Percentiles rank a stretch among this genome's conserved stretches.
phyloP scores from a whole-genome alignment of 1,140 invertebrate species.

The Diorhabda sublineata region DNA sequence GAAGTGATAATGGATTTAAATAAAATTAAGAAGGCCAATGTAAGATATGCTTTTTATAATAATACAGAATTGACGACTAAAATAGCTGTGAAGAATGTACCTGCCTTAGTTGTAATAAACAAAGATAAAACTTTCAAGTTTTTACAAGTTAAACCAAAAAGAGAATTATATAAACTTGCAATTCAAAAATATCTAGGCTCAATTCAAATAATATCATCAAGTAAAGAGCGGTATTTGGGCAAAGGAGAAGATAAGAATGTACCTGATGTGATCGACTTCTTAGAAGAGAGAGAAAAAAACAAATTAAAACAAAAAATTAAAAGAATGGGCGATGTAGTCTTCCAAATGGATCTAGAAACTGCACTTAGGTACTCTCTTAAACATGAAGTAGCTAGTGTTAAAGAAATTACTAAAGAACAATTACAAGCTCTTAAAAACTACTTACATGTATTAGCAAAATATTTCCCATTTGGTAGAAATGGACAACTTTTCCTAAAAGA shows the following conservation, averaged over 20 bases:
- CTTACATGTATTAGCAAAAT: conserved; percentile 62
- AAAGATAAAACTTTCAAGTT: conserved; percentile 1
- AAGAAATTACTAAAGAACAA: conserved; percentile 64
- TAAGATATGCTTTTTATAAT: conserved; percentile 18
- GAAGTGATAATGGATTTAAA: conserved; percentile 61
- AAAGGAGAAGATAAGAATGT: conserved; percentile 29
- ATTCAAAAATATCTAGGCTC: conserved; percentile 42
- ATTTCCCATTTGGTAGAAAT: conserved; percentile 68
- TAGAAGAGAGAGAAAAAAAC: conserved; percentile 37
- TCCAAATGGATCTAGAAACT: conserved; percentile 82
- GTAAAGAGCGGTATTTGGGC: conserved; percentile 39
- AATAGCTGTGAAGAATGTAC: conserved; percentile 8
- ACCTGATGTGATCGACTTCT: conserved; percentile 32
- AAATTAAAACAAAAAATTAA: conserved; percentile 36
- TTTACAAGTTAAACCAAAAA: conserved; percentile 8
- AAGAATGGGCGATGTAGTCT: conserved; percentile 56
- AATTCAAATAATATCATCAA: conserved; percentile 45
- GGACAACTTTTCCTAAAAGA: conserved; percentile 60
- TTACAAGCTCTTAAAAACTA: conserved; percentile 70
- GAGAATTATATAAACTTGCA: conserved; percentile 21
- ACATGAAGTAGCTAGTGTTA: conserved; percentile 72
- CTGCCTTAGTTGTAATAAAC: conserved; percentile 17
- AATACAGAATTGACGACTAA: conserved; percentile 22
- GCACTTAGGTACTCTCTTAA: conserved; percentile 73
- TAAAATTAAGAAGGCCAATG: conserved; percentile 17